Base-by-base conservation (phyloP, 2,113 vertebrate species). In the Mixornis gularis region DNA sequence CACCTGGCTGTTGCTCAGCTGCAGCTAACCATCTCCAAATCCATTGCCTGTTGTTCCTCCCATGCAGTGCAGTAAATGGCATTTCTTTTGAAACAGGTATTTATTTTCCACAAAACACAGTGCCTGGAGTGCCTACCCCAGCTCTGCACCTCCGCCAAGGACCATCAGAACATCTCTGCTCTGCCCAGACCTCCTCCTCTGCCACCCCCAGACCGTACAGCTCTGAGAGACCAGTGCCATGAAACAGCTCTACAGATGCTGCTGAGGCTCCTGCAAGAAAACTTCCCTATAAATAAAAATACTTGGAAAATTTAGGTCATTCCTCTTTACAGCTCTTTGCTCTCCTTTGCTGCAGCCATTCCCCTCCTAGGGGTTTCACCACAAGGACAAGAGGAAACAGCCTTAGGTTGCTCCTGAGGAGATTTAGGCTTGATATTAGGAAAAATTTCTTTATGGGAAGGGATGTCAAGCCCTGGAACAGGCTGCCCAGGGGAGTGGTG, bases 211-310 rank as follows among this genome's bases (percentile, higher is more conserved):
- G 17, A 21, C 0, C n/a, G 2, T 0, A 3, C 56, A 19, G 2
- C 1, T 44, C 2, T 14, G 32, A 25, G 22, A 77, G 9, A 40
- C 2, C 43, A 18, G 21, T 3, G 48, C 64, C 85, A 11, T 1
- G 6, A 24, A 29, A 12, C 0, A 29, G 13, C 44, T 77, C 64
- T 14, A 0, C 10, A 26, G 21, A 4, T 3, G 1, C 0, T 7
- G 17, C 4, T 2, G 43, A 71, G 53, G 43, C 13, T 76, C 40
- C 3, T 2, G 16, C 0, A 1, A 53, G 16, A 19, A 74, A 82
- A 51, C 46, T 25, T 62, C 34, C 32, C 34, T 8, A 1, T 1
- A 16, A 5, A 12, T 26, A 6, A 22, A 60, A 73, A 27, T 2
- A 15, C 13, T 38, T 7, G 3, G 48, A 63, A 74, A 27, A 63